Base-by-base conservation (phyloP, 2,113 vertebrate species). In the Ovis canadensis region DNA sequence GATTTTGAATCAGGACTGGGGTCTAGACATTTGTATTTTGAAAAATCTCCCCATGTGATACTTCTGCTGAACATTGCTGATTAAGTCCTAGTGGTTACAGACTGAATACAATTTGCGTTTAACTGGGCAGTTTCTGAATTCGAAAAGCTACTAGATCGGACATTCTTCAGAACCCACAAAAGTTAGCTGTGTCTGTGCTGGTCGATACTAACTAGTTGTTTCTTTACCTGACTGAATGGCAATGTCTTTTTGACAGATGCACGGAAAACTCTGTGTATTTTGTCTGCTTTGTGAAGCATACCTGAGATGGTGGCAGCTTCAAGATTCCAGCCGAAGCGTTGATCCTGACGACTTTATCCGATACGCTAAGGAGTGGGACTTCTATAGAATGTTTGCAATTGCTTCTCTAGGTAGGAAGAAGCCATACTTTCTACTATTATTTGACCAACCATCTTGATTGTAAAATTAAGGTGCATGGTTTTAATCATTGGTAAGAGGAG, bases 311-410 rank as follows among this genome's bases (percentile, higher is more conserved):
- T 99, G 99, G 62, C 99, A 99, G 57, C 99, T 99, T 12, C 99
- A 99, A n/a, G 99, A 99, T 97, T 99, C 99, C 3, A 99, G 98
- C 98, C 99, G 98, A 98, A 99, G 98, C 98, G 97, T 74, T 3
- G 99, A 99, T 96, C 99, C 99, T 0, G 99, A 99, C 2, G 99
- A 99, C 98, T 99, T 99, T 96, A 99, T 99, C 98, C 98, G 99
- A 98, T 99, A 99, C 94, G 99, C 99, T 81, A 99, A 99, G 96
- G 99, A 99, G 92, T 99, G 99, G 99, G 99, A 99, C 96, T 99
- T 99, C 98, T 99, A 99, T 54, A 96, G 98, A 98, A 99, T 99
- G 99, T 99, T 99, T 98, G 99, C 99, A 59, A 94, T 99, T 97
- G 99, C 99, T 78, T 99, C 99, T 93, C 99, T 99, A 19, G 99